Evolutionary conservation across 2,888 invertebrate genomes (phyloP), one percentile per base, ranked within the genome.

Genomic region (Andrena haemorrhoa): DNA sequence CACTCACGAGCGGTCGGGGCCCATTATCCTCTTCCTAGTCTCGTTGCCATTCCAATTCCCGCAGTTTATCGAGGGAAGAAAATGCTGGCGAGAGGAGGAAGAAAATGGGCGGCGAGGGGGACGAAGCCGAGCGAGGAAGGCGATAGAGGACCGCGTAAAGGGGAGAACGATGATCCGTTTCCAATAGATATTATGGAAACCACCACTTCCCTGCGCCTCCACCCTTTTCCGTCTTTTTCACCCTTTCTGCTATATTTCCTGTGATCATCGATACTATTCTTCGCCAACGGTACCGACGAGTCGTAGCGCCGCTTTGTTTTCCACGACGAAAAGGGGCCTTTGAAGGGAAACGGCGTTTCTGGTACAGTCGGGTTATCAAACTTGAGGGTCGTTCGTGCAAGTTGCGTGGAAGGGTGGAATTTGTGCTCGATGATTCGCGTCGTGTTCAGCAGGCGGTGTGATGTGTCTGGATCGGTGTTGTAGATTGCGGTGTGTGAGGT

Each of bases 11-110:
- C 68, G 70, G 74, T 41, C 65, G 74, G 41, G 70, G 63, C 53
- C 84, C 79, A 86, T 88, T 88, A 84, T 86, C 78, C 75, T 84
- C 66, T 76, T 79, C 74, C 82, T 85, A 77, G 82, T 76, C 79
- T 83, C 73, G 58, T 73, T 10, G 70, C 53, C 47, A 35, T 65
- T 78, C 68, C 79, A 79, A 82, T 82, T 82, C 81, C 66, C 31
- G 35, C 72, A 74, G 70, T 70, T 86, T 84, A 80, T 82, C 75
- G 63, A 51, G 16, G 47, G 20, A 68, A 72, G 71, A 66, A 71
- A 58, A 79, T 49, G 65, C 51, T 20, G 12, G 41, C 7, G 29
- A 49, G 47, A 53, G 51, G 66, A 33, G 10, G 26, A 8, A 12
- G 63, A 47, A 68, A 69, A 47, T 23, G 12, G 20, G 20, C 2